A percentile compares a stretch with the other conserved stretches of the same genome.
phyloP scores from a whole-genome alignment of 1,140 invertebrate species.

The Notospermus geniculatus region DNA sequence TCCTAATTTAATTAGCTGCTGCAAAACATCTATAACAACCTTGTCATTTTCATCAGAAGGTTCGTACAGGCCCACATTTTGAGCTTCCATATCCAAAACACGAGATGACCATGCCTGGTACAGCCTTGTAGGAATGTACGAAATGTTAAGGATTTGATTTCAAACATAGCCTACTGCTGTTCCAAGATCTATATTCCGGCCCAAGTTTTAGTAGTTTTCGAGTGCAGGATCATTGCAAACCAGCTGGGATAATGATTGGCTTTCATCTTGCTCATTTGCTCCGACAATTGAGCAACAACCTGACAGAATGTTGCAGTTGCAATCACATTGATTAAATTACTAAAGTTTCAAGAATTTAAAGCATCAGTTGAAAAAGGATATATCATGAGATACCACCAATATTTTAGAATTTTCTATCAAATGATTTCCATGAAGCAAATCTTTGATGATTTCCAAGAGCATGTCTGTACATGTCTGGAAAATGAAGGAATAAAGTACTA shows the following conservation, averaged over 20 bases:
- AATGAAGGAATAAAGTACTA: neutral
- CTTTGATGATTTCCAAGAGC: conserved; percentile 31
- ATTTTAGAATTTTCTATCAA: conserved; percentile 39
- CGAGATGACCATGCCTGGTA: conserved; percentile 42
- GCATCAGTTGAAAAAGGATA: conserved; percentile 33
- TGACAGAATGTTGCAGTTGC: conserved; percentile 5
- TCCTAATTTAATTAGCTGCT: conserved; percentile 44
- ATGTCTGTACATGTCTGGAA: conserved; percentile 43
- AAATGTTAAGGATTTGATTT: neutral
- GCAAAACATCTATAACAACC: conserved; percentile 39
- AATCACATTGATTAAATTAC: no score
- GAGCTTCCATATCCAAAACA: conserved; percentile 44
- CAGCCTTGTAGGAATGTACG: conserved; percentile 31
- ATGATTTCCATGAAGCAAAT: conserved; percentile 26
- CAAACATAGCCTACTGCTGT: neutral
- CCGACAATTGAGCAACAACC: no score
- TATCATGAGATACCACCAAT: conserved; percentile 46
- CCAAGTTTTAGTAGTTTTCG: no score
- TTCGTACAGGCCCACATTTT: conserved; percentile 41
- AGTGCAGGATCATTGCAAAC: no score
- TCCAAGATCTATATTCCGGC: no score
- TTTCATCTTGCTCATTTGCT: neutral
- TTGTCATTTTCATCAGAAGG: conserved; percentile 37
- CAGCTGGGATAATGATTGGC: no score
- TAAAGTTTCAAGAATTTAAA: no score